These are phyloP conservation scores for Loris lydekkerianus DNA, from an alignment of 2,797 vertebrate species.

Conservation along the genomic window DNA sequence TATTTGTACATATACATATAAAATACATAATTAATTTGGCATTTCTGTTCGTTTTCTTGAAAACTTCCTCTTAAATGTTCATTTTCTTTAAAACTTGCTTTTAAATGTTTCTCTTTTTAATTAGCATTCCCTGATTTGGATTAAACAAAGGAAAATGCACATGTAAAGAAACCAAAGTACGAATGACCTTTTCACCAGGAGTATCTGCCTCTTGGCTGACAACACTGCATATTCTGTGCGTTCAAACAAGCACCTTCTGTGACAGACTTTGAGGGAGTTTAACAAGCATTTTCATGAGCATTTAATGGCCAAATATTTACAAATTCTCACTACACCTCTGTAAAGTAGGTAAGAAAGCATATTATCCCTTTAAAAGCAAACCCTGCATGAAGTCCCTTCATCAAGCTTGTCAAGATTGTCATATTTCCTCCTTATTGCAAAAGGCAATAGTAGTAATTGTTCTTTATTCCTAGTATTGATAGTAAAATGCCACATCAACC, in stretches of 20 bases:
- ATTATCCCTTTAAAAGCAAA: neutral
- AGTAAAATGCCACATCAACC: neutral
- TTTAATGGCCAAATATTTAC: conserved; percentile 68
- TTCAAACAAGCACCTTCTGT: conserved; percentile 19
- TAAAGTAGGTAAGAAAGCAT: neutral
- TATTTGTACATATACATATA: too few species aligned
- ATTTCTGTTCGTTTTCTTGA: neutral
- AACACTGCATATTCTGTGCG: neutral
- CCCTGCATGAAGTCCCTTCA: neutral
- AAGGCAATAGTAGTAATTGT: neutral
- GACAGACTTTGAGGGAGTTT: neutral
- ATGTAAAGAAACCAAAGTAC: neutral
- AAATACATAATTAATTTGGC: neutral
- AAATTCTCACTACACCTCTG: conserved; percentile 37
- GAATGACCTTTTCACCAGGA: neutral
- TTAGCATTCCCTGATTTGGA: conserved; percentile 10
- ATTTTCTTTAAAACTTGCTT: neutral
- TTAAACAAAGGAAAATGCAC: neutral
- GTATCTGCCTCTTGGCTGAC: neutral
- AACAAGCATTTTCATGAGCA: conserved; percentile 46
- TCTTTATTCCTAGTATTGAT: neutral
- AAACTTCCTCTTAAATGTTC: conserved; percentile 15
- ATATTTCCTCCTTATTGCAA: neutral
- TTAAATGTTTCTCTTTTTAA: conserved; percentile 7
- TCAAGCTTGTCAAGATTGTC: neutral